Conservation (phyloP, 2,888 invertebrate genomes). For the Eutolmus rufibarbis region DNA sequence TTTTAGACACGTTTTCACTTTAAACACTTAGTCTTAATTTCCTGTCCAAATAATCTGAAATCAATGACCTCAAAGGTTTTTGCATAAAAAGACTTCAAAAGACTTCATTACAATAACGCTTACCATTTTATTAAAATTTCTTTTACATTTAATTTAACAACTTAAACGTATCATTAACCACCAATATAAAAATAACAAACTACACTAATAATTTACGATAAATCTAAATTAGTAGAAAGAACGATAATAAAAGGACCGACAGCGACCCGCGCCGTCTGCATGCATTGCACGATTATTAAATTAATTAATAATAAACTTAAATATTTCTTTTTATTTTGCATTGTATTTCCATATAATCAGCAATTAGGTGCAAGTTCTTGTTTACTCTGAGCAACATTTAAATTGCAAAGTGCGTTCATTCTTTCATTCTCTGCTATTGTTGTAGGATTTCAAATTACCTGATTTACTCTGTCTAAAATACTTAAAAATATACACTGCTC, state of each 20-base stretch:
- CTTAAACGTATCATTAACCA: conserved; percentile 12
- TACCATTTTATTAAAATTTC: background rate
- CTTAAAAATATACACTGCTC: too few species aligned
- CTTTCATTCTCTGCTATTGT: background rate
- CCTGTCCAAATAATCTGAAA: background rate
- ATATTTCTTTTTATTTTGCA: background rate
- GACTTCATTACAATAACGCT: background rate
- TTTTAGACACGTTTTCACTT: too few species aligned
- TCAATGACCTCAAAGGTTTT: too few species aligned
- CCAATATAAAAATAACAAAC: conserved; percentile 35
- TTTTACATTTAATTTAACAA: conserved; percentile 27
- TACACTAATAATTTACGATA: conserved; percentile 8
- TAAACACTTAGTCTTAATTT: too few species aligned
- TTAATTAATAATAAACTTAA: background rate
- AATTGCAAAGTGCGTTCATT: background rate
- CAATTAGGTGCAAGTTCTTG: background rate
- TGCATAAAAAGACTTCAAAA: background rate
- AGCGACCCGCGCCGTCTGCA: conserved; percentile 30
- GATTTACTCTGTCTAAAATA: background rate
- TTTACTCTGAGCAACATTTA: background rate
- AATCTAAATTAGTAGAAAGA: conserved; percentile 2
- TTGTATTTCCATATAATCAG: background rate
- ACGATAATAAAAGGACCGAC: background rate
- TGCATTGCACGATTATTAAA: conserved; percentile 3
- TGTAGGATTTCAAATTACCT: background rate